A percentile compares a stretch with the other conserved stretches of the same genome.
These are phyloP conservation scores for Arion vulgaris DNA, from an alignment of 1,140 invertebrate species.

Conservation along the genomic window DNA sequence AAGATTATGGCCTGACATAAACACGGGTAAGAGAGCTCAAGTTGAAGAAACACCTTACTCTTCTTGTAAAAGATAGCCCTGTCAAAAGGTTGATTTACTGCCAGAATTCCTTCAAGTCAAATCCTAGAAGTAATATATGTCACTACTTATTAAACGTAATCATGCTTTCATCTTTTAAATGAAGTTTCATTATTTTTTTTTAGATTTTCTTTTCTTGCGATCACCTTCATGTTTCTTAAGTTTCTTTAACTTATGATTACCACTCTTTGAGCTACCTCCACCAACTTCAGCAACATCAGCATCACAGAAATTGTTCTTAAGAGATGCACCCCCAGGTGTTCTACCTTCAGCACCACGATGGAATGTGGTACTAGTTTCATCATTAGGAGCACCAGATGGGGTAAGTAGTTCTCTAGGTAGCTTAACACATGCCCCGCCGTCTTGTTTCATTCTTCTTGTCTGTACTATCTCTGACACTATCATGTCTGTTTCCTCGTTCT, in stretches of 20 bases:
- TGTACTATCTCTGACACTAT: not conserved
- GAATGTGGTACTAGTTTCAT: not conserved
- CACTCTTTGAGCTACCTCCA: not conserved
- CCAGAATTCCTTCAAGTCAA: too few relatives aligned
- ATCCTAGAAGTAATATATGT: too few relatives aligned
- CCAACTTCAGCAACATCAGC: not conserved
- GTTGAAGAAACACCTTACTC: too few relatives aligned
- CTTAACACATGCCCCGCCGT: not conserved
- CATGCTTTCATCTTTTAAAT: too few relatives aligned
- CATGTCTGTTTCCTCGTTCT: constrained; percentile 3
- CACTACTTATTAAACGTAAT: too few relatives aligned
- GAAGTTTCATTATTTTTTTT: not conserved
- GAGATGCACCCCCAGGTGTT: not conserved
- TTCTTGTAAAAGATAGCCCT: too few relatives aligned
- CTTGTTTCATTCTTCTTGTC: not conserved
- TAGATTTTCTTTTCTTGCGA: not conserved
- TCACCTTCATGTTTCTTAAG: not conserved
- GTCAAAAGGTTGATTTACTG: too few relatives aligned
- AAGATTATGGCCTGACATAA: too few relatives aligned
- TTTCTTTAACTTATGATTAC: not conserved
- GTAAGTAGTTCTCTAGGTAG: not conserved
- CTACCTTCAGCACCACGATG: not conserved
- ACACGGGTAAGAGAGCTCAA: too few relatives aligned
- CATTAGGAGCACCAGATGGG: not conserved
- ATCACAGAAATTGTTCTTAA: not conserved